Conservation (phyloP, 1,140 invertebrate genomes). For the Pristionchus pacificus region DNA sequence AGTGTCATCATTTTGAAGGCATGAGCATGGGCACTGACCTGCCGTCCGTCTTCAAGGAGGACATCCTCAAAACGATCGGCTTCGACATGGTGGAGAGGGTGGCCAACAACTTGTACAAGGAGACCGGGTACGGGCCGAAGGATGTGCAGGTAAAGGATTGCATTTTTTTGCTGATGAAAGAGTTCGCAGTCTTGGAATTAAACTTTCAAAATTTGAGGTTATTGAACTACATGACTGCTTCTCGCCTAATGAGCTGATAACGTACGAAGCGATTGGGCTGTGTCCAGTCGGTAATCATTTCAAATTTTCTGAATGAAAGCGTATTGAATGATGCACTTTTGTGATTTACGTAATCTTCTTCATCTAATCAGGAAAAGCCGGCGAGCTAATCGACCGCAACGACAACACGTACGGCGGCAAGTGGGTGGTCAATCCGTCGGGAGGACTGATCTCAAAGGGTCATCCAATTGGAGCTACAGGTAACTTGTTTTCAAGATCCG, state of each 20-base stretch:
- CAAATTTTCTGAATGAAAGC: too few relatives aligned
- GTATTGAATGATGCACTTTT: background rate
- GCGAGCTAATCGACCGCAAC: slow-evolving; percentile 77
- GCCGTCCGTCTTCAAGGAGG: slow-evolving; percentile 77
- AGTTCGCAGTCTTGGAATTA: background rate
- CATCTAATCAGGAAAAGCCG: slow-evolving; percentile 68
- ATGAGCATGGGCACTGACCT: slow-evolving; percentile 94
- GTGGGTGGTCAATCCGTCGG: slow-evolving; percentile 93
- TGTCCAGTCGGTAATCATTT: slow-evolving; percentile 71
- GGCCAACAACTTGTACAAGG: slow-evolving; percentile 74
- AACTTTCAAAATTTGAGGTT: slow-evolving; percentile 62
- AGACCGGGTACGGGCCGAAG: slow-evolving; percentile 64
- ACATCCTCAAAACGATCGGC: slow-evolving; percentile 85
- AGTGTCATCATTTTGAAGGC: too few relatives aligned
- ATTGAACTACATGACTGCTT: slow-evolving; percentile 98
- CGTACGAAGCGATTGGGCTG: slow-evolving; percentile 91
- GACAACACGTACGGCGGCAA: slow-evolving; percentile 97
- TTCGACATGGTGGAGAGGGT: slow-evolving; percentile 90
- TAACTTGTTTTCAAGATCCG: too few relatives aligned
- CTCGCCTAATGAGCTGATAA: slow-evolving; percentile 92
- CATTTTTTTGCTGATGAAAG: too few relatives aligned
- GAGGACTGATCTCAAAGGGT: slow-evolving; percentile 94
- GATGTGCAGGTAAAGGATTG: slow-evolving; percentile 41
- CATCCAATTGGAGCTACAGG: slow-evolving; percentile 96
- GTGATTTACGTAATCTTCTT: background rate